Evolutionary conservation across 92 coral and sea anemone genomes (phyloP).

Genomic region (Desmophyllum pertusum): DNA sequence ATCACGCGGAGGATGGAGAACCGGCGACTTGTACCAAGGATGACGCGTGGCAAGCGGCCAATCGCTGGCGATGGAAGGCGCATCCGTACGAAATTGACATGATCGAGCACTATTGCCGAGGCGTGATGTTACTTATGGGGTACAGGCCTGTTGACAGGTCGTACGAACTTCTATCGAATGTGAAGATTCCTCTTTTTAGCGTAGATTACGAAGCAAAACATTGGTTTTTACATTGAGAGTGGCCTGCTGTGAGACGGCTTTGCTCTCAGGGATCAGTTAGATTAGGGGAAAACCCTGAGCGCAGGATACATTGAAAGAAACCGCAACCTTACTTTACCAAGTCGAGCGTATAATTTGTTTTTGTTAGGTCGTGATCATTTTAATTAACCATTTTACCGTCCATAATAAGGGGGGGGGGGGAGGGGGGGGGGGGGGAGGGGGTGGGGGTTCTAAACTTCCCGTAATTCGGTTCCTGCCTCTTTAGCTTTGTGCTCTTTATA

Average conservation of each 20-base stretch:
- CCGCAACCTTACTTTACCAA: no score
- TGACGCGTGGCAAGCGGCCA: slow-evolving; percentile 44
- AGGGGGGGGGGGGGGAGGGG: no score
- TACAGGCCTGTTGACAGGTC: slow-evolving; percentile 35
- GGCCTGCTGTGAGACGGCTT: neutral
- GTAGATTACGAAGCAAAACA: slow-evolving; percentile 20
- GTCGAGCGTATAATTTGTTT: neutral
- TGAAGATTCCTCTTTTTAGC: slow-evolving; percentile 21
- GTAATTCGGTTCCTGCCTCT: no score
- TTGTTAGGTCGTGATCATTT: neutral
- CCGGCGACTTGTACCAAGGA: slow-evolving; percentile 46
- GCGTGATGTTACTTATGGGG: slow-evolving; percentile 40
- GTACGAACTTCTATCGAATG: slow-evolving; percentile 23
- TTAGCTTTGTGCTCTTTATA: no score
- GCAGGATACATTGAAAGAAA: neutral
- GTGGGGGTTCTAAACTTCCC: no score
- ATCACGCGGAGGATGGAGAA: slow-evolving; percentile 14
- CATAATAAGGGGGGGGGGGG: no score
- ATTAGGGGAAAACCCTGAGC: neutral
- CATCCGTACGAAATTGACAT: slow-evolving; percentile 27
- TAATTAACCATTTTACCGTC: neutral
- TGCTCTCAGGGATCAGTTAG: neutral
- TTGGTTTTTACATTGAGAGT: neutral
- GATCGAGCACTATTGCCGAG: slow-evolving; percentile 43
- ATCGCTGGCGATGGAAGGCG: slow-evolving; percentile 59